phyloP scores from a whole-genome alignment of 2,113 vertebrate species.

The Phoxinus phoxinus region DNA sequence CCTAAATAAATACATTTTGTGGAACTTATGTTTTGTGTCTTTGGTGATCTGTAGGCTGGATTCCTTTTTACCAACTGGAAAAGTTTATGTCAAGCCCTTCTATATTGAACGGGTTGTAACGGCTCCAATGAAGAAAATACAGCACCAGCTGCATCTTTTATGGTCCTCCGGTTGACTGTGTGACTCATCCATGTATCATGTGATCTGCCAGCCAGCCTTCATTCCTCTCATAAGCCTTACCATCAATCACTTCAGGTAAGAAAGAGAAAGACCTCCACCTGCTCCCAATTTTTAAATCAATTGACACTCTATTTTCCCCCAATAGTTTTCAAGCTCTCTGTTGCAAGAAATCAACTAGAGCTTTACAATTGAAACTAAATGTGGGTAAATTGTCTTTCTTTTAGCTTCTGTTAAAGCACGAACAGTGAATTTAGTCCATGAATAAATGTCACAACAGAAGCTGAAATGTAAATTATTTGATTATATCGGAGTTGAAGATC shows the following conservation, averaged over 20 bases:
- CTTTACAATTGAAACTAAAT: neutral
- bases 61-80: too few species aligned
- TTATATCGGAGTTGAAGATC: neutral
- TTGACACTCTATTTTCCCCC: neutral
- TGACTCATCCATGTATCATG: neutral
- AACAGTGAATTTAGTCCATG: neutral
- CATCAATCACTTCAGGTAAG: conserved; percentile 27
- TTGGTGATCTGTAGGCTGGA: too few species aligned
- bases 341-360: neutral
- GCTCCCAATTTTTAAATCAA: conserved; percentile 10
- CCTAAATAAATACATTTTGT: too few species aligned
- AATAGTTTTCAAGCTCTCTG: neutral
- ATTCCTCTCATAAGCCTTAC: conserved; percentile 6
- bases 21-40: too few species aligned
- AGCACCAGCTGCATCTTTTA: neutral
- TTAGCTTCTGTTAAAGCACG: neutral
- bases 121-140: neutral
- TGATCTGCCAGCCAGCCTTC: conserved; percentile 2
- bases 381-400: neutral
- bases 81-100: too few species aligned
- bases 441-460: neutral
- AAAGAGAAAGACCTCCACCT: conserved; percentile 11
- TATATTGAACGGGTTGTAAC: too few species aligned
- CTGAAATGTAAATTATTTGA: neutral
- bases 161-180: neutral